Percentiles rank a stretch among this genome's conserved stretches.
Conservation (phyloP, 2,797 vertebrate genomes). For the Nyctalus aviator region DNA sequence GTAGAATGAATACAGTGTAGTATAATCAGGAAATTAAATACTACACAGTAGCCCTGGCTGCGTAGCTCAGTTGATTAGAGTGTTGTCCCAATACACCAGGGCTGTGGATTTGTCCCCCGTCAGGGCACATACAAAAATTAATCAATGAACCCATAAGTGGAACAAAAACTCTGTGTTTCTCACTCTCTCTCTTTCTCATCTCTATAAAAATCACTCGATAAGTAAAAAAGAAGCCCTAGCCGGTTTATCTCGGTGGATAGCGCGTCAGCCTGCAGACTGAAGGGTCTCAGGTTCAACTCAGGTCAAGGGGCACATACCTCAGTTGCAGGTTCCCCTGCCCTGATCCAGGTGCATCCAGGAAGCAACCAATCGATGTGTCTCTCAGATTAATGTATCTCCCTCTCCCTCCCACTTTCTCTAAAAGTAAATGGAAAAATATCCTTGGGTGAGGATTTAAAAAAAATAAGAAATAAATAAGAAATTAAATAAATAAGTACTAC, state of each 20-base stretch:
- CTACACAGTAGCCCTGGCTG: neutral
- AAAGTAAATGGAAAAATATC: no score
- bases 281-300: no score
- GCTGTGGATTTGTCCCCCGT: neutral
- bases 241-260: no score
- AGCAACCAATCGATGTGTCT: no score
- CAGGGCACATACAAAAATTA: neutral
- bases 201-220: neutral
- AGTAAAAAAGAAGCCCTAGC: neutral
- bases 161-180: neutral
- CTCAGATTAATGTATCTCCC: no score
- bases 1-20: neutral
- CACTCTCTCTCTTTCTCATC: neutral
- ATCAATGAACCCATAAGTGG: neutral
- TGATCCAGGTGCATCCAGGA: no score
- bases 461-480: neutral
- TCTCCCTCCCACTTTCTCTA: no score
- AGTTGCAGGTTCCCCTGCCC: no score
- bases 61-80: neutral
- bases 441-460: no score
- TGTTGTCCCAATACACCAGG: neutral
- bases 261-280: no score
- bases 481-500: neutral
- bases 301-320: no score
- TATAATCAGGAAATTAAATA: conserved; percentile 2